Evolutionary conservation across 2,888 invertebrate genomes (phyloP).

Genomic region (Cinara cedri): DNA sequence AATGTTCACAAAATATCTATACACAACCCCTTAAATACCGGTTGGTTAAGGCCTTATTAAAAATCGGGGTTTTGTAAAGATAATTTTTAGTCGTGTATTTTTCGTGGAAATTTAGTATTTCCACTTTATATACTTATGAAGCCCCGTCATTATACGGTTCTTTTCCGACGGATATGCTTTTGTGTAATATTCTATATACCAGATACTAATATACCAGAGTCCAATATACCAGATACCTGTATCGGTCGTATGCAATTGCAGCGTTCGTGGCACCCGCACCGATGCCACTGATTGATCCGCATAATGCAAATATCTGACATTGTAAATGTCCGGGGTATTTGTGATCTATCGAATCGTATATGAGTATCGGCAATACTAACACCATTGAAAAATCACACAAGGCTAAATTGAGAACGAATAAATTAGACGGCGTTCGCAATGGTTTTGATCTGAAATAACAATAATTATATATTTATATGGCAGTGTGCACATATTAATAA

Average conservation of each 20-base stretch:
- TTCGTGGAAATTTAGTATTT: too few relatives aligned
- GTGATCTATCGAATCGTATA: slow-evolving; percentile 80
- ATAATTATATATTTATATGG: too few relatives aligned
- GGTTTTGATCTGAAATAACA: slow-evolving; percentile 69
- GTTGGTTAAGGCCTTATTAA: too few relatives aligned
- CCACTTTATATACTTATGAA: too few relatives aligned
- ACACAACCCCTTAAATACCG: too few relatives aligned
- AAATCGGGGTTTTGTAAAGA: too few relatives aligned
- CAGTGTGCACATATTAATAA: too few relatives aligned
- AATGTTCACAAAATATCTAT: background rate
- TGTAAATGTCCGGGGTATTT: slow-evolving; percentile 77
- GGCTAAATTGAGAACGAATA: slow-evolving; percentile 82
- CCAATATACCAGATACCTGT: slow-evolving; percentile 41
- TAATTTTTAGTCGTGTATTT: too few relatives aligned
- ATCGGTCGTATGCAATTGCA: slow-evolving; percentile 84
- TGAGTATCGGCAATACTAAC: slow-evolving; percentile 82
- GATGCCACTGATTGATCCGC: slow-evolving; percentile 83
- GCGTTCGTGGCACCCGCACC: slow-evolving; percentile 82
- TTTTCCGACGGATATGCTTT: too few relatives aligned
- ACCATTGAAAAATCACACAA: slow-evolving; percentile 87
- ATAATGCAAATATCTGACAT: slow-evolving; percentile 77
- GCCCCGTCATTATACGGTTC: too few relatives aligned
- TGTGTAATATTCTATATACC: too few relatives aligned
- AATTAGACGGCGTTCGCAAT: slow-evolving; percentile 80
- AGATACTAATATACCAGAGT: too few relatives aligned